Evolutionary conservation across 2,888 invertebrate genomes (phyloP).

Genomic region (Ichneumoninae sp.): DNA sequence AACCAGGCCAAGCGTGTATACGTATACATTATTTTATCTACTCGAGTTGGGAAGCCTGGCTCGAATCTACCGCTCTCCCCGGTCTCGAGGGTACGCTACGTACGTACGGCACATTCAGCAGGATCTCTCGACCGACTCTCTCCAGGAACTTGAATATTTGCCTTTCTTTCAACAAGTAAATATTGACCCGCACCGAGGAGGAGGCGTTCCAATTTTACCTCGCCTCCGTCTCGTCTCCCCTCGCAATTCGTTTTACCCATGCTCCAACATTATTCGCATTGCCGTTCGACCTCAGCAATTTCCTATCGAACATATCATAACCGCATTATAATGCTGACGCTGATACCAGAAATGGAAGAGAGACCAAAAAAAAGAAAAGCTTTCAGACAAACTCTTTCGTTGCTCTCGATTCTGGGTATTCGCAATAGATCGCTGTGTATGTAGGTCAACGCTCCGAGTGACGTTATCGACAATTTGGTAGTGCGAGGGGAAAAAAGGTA

Average conservation of each 20-base stretch:
- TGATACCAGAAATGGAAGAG: not conserved
- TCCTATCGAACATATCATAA: slow-evolving; percentile 35
- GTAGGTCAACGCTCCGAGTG: not conserved
- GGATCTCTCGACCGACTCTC: slow-evolving; percentile 43
- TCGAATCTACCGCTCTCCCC: slow-evolving; percentile 19
- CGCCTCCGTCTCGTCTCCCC: slow-evolving; percentile 12
- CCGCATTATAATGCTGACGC: slow-evolving; percentile 15
- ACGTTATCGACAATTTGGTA: slow-evolving; percentile 9
- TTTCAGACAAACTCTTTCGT: not conserved
- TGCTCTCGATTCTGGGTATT: not conserved
- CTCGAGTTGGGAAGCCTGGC: slow-evolving; percentile 44
- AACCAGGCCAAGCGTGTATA: slow-evolving; percentile 50
- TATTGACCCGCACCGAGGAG: slow-evolving; percentile 56
- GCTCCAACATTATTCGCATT: slow-evolving; percentile 55
- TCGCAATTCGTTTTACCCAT: slow-evolving; percentile 56
- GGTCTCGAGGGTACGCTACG: slow-evolving; percentile 23
- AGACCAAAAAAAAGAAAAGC: slow-evolving; percentile 2
- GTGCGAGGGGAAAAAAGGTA: not conserved
- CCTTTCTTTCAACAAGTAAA: slow-evolving; percentile 66
- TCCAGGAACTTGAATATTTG: slow-evolving; percentile 59
- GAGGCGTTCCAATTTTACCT: slow-evolving; percentile 59
- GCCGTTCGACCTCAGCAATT: slow-evolving; percentile 45
- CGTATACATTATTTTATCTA: slow-evolving; percentile 53
- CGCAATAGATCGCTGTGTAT: not conserved
- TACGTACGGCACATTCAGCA: slow-evolving; percentile 50